Evolutionary conservation across 2,113 vertebrate species (phyloP).

Genomic region (Helogale parvula): DNA sequence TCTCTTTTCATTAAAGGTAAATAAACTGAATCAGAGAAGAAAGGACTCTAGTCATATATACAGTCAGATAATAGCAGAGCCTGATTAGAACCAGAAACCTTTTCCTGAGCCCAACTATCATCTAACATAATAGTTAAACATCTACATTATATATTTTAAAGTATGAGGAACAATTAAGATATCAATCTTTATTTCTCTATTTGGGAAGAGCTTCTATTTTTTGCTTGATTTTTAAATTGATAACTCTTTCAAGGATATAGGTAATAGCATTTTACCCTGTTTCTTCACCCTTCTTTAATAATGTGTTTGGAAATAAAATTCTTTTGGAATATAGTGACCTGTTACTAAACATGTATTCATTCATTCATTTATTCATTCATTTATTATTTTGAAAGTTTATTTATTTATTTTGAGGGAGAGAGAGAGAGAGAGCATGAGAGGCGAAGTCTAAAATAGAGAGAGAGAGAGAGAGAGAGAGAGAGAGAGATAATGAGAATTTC

Average conservation of each 20-base stretch:
- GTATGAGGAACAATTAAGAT: neutral
- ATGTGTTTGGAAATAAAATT: neutral
- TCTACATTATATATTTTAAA: constrained; percentile 21
- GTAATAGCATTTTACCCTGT: neutral
- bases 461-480: too few relatives aligned
- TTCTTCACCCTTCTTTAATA: neutral
- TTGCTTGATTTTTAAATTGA: neutral
- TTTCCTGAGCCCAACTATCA: neutral
- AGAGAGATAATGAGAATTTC: too few relatives aligned
- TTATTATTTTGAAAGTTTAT: too few relatives aligned
- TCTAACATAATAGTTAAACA: constrained; percentile 23
- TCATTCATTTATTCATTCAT: too few relatives aligned
- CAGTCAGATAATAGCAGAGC: neutral
- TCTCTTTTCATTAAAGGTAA: neutral
- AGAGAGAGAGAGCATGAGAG: too few relatives aligned
- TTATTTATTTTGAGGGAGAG: too few relatives aligned
- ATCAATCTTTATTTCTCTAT: constrained; percentile 3
- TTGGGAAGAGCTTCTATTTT: neutral
- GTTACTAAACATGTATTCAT: neutral
- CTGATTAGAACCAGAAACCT: neutral
- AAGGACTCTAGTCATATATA: neutral
- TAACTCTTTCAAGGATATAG: neutral
- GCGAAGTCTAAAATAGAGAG: too few relatives aligned
- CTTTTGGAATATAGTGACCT: neutral
- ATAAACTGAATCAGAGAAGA: constrained; percentile 9